These are phyloP conservation scores for Bombus affinis DNA, from an alignment of 1,140 invertebrate species.

Conservation along the genomic window DNA sequence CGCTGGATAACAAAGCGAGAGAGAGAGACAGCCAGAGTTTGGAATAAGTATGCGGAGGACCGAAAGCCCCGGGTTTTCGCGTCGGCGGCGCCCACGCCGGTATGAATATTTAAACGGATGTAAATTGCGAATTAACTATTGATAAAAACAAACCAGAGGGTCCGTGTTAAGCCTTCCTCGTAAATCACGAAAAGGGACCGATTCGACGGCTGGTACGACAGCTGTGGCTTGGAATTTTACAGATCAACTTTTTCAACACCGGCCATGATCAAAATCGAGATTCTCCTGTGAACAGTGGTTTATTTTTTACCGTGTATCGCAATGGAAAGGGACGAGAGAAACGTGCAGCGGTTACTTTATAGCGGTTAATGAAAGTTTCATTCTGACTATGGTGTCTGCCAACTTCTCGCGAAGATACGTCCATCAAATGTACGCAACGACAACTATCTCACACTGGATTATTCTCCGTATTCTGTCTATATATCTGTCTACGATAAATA, in stretches of 20 bases:
- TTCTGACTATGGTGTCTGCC: no score
- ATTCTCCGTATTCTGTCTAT: not conserved
- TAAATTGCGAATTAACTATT: slow-evolving; percentile 77
- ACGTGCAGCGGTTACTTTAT: not conserved
- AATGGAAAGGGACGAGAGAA: not conserved
- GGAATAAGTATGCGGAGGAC: slow-evolving; percentile 68
- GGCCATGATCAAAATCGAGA: slow-evolving; percentile 9
- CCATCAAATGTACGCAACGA: not conserved
- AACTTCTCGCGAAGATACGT: slow-evolving; percentile 3
- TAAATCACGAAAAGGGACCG: slow-evolving; percentile 52
- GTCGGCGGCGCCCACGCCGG: slow-evolving; percentile 30
- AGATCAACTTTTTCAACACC: not conserved
- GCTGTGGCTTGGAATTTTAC: not conserved
- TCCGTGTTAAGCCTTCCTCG: slow-evolving; percentile 63
- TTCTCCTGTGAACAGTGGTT: not conserved
- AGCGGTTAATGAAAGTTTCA: not conserved
- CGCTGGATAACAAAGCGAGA: not conserved
- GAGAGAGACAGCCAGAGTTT: slow-evolving; percentile 21
- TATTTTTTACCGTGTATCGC: not conserved
- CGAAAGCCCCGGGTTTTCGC: slow-evolving; percentile 64
- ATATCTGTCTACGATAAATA: not conserved
- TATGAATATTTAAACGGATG: slow-evolving; percentile 75
- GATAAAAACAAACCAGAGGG: slow-evolving; percentile 74
- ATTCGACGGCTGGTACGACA: no score
- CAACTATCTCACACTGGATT: not conserved